These are phyloP conservation scores for Novumbra hubbsi DNA, from an alignment of 2,797 vertebrate genomes.

Conservation along the genomic window DNA sequence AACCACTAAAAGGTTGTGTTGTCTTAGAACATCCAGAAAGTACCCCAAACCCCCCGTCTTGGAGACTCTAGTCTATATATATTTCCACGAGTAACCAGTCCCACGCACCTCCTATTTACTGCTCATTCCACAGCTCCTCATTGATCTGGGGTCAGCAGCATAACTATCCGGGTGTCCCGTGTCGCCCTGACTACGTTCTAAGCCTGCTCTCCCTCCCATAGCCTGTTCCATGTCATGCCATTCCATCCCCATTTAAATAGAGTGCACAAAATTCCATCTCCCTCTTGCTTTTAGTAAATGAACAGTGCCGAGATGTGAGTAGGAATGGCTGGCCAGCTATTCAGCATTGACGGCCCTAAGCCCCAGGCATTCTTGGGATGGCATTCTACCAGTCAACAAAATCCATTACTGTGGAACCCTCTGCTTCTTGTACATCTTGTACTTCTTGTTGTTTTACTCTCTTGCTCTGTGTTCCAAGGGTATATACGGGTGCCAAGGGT, in stretches of 20 bases:
- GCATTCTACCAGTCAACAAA: background rate
- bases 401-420: background rate
- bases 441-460: background rate
- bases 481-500: too few relatives aligned
- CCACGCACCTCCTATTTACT: background rate
- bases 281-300: background rate
- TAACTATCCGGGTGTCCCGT: background rate
- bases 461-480: background rate
- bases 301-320: background rate
- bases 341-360: background rate
- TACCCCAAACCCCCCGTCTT: background rate
- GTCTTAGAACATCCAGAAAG: background rate
- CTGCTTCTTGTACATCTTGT: background rate
- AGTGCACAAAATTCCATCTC: background rate
- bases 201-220: constrained; percentile 6
- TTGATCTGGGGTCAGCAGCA: constrained; percentile 12
- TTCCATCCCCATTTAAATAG: background rate
- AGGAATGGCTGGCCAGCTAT: background rate
- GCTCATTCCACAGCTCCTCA: background rate
- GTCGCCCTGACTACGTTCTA: background rate
- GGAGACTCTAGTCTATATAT: background rate
- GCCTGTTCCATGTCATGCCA: constrained; percentile 1
- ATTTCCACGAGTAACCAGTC: background rate
- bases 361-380: background rate
- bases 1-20: background rate